phyloP scores from a whole-genome alignment of 2,113 vertebrate genomes.

The Hepsetus odoe region DNA sequence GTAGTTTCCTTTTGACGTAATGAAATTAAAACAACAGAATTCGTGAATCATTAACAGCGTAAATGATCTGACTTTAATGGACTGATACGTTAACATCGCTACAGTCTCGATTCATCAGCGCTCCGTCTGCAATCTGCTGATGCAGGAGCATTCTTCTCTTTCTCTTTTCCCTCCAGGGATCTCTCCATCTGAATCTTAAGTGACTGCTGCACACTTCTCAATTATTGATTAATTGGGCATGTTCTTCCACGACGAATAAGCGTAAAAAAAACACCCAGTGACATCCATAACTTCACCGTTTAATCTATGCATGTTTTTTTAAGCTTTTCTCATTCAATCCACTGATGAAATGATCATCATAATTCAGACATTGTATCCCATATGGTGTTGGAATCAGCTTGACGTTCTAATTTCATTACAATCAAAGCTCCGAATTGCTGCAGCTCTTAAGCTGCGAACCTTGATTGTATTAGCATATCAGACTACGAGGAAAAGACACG shows the following conservation, averaged over 20 bases:
- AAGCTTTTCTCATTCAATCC: neutral
- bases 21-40: neutral
- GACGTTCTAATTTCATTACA: conserved; percentile 24
- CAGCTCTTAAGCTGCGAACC: conserved; percentile 21
- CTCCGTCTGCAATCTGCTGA: neutral
- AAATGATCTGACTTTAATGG: neutral
- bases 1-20: too few relatives aligned
- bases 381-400: neutral
- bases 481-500: neutral
- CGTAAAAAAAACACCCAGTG: neutral
- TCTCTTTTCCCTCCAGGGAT: neutral
- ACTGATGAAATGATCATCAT: neutral
- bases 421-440: conserved; percentile 28
- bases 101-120: neutral
- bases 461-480: conserved; percentile 41
- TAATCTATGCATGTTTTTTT: neutral
- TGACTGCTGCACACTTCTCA: conserved; percentile 1
- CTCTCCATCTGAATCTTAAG: conserved; percentile 1
- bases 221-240: conserved; percentile 12
- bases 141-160: neutral
- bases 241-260: neutral
- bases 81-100: neutral
- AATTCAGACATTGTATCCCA: conserved; percentile 1
- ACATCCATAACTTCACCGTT: neutral
- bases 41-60: neutral